Conservation (phyloP, 2,113 vertebrate genomes). For the Danio rerio region DNA sequence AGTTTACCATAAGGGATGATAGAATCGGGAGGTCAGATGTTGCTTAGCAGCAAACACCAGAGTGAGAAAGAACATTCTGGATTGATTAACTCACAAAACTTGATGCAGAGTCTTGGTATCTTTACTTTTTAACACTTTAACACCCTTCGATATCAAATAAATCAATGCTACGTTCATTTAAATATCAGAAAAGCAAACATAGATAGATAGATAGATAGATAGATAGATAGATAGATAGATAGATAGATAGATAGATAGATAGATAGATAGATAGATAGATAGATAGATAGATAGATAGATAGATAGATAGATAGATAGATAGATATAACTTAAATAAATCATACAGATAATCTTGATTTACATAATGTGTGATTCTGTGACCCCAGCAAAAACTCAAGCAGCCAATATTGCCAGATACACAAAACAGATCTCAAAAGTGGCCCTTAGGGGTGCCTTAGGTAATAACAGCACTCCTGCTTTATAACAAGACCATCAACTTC, state of each 20-base stretch:
- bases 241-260: too few species aligned
- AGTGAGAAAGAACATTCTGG: not conserved
- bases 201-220: too few species aligned
- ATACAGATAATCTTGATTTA: too few species aligned
- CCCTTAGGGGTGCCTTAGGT: slow-evolving; percentile 34
- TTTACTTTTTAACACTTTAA: not conserved
- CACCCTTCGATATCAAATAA: not conserved
- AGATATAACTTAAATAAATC: too few species aligned
- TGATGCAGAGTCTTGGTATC: not conserved
- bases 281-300: too few species aligned
- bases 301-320: too few species aligned
- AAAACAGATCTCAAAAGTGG: slow-evolving; percentile 23
- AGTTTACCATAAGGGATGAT: slow-evolving; percentile 58
- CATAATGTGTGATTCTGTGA: too few species aligned
- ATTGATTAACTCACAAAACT: not conserved
- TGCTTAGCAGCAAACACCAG: slow-evolving; percentile 31
- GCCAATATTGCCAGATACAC: slow-evolving; percentile 3
- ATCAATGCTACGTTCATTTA: not conserved
- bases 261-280: too few species aligned
- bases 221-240: too few species aligned
- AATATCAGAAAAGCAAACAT: too few species aligned
- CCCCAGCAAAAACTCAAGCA: not conserved
- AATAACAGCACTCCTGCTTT: slow-evolving; percentile 17
- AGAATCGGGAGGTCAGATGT: slow-evolving; percentile 69
- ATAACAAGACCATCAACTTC: slow-evolving; percentile 34